Base-by-base conservation (phyloP, 2,888 invertebrate species). In the Eupithecia subumbrata region DNA sequence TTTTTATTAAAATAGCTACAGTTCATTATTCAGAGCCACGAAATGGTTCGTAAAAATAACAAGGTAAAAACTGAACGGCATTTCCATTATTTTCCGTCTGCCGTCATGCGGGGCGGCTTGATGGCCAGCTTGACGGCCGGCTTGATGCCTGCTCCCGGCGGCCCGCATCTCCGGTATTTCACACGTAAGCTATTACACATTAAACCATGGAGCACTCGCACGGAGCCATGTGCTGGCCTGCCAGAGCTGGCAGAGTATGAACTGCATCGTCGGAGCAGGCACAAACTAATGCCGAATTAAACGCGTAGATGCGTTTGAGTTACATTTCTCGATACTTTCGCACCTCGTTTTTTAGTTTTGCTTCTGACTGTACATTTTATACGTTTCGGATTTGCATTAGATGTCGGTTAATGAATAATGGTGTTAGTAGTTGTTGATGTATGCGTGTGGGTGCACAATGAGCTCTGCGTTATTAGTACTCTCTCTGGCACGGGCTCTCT, bases 121-220 rank as follows among this genome's bases (percentile, higher is more conserved):
- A 66, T 30, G 66, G 37, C 48, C 69, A 8, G 18, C 68, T 71
- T 73, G 73, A 73, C 56, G 66, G 37, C 48, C 69, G 14, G 14
- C 68, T 71, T 73, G 73, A 73, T 60, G 56, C 45, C 71, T 45
- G 71, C 60, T 60, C 60, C 45, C 63, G 37, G 67, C 48, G 56
- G 48, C 9, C 8, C 22, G 56, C 56, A 56, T 11, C 45, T 43
- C 64, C 71, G 83, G 85, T 85, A 86, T 87, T 85, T 84, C 84
- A 85, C 84, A 83, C 83, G 81, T 84, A 83, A 84, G 83, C 83
- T 84, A 83, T 87, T 84, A 84, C 84, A 85, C 85, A 82, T 84
- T 86, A 83, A 85, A 86, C 64, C 71, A 56, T 34, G 63, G 52
- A 87, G 86, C 86, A n/a, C 16, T 14, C 16, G 45, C 16, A 7